These are phyloP conservation scores for Stichopus chloronotus DNA, from an alignment of 35 echinoderm and acorn worm species.

Conservation along the genomic window DNA sequence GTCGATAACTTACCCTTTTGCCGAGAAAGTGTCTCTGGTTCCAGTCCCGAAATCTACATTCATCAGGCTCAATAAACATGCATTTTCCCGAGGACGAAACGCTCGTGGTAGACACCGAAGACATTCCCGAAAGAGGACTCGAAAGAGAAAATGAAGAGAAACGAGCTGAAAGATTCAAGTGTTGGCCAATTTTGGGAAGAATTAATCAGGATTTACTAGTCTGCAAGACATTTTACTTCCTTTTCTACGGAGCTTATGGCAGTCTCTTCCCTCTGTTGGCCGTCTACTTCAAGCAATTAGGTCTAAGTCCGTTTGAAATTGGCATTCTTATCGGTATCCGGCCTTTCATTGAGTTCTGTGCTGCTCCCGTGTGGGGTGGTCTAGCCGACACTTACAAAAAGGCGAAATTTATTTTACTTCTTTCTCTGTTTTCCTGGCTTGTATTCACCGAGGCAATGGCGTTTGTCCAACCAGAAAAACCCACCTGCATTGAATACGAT, in stretches of 20 bases:
- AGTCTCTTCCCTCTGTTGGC: constrained; percentile 88
- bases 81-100: constrained; percentile 92
- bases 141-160: constrained; percentile 39
- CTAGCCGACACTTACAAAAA: constrained; percentile 90
- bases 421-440: constrained; percentile 88
- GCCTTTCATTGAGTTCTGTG: constrained; percentile 92
- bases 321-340: constrained; percentile 87
- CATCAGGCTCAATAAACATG: constrained; percentile 38
- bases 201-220: constrained; percentile 82
- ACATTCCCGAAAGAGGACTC: constrained; percentile 42
- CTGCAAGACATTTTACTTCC: constrained; percentile 89
- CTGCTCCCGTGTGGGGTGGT: constrained; percentile 84
- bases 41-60: neutral
- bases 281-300: constrained; percentile 94
- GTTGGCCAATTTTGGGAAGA: constrained; percentile 50
- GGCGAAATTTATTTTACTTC: constrained; percentile 83
- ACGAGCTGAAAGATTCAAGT: constrained; percentile 26
- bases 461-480: constrained; percentile 74
- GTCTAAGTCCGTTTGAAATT: constrained; percentile 83
- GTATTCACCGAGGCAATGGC: constrained; percentile 83
- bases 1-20: neutral
- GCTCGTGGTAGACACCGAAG: constrained; percentile 72
- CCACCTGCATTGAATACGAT: constrained; percentile 63
- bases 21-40: neutral
- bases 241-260: constrained; percentile 93